phyloP scores from a whole-genome alignment of 2,113 vertebrate species.

The Beaufortia kweichowensis region DNA sequence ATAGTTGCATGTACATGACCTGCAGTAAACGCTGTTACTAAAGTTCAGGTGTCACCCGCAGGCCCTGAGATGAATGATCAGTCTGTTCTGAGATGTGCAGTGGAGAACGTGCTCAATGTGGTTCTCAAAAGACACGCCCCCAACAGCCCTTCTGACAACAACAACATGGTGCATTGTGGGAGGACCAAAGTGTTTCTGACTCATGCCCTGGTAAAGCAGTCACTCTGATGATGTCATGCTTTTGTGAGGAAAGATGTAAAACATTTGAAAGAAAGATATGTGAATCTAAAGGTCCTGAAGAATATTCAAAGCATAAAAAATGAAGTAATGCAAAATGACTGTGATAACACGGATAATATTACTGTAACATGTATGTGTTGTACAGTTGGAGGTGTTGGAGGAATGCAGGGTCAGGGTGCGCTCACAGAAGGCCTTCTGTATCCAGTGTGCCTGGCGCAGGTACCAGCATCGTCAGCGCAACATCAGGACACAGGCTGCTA shows the following conservation, averaged over 20 bases:
- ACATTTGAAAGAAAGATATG: too few relatives aligned
- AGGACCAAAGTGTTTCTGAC: slow-evolving; percentile 93
- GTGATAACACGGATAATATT: background rate
- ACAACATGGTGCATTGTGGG: slow-evolving; percentile 79
- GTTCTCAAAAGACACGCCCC: slow-evolving; percentile 53
- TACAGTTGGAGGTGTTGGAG: slow-evolving; percentile 87
- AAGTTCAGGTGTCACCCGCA: slow-evolving; percentile 51
- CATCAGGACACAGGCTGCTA: slow-evolving; percentile 70
- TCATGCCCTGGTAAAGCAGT: slow-evolving; percentile 75
- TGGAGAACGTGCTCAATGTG: slow-evolving; percentile 72
- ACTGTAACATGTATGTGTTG: background rate
- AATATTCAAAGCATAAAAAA: too few relatives aligned
- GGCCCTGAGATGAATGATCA: slow-evolving; percentile 46
- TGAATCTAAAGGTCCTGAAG: too few relatives aligned
- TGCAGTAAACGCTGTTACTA: background rate
- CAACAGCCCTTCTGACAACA: slow-evolving; percentile 39
- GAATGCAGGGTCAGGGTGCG: slow-evolving; percentile 71
- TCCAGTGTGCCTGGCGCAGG: slow-evolving; percentile 87
- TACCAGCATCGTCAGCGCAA: slow-evolving; percentile 67
- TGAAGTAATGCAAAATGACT: too few relatives aligned
- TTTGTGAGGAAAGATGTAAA: too few relatives aligned
- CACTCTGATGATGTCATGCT: background rate
- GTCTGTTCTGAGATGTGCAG: slow-evolving; percentile 46
- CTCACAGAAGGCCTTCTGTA: slow-evolving; percentile 78
- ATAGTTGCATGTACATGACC: background rate